phyloP scores from a whole-genome alignment of 2,888 invertebrate species.

The Xylota sylvarum region DNA sequence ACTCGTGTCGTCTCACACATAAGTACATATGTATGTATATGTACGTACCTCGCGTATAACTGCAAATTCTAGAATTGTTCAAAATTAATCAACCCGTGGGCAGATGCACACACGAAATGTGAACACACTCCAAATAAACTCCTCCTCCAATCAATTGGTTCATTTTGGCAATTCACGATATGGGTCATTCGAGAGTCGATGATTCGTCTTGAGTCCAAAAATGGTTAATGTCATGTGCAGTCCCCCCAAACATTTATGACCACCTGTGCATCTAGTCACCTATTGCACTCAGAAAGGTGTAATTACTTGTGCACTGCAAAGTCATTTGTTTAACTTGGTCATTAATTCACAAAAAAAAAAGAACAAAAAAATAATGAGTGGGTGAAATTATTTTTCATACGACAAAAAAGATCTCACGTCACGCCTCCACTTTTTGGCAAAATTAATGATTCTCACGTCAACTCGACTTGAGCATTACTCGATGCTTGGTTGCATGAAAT shows the following conservation, averaged over 20 bases:
- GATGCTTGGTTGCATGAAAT: constrained; percentile 39
- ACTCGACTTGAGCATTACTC: constrained; percentile 55
- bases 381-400: constrained; percentile 18
- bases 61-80: constrained; percentile 49
- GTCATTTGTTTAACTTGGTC: constrained; percentile 58
- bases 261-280: constrained; percentile 50
- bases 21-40: neutral
- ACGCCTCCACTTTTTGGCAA: constrained; percentile 71
- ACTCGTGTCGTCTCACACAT: constrained; percentile 38
- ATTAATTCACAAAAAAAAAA: constrained; percentile 38
- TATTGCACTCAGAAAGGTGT: constrained; percentile 37
- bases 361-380: constrained; percentile 9
- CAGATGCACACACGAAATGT: constrained; percentile 47
- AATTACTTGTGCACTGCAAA: constrained; percentile 34
- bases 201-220: constrained; percentile 37
- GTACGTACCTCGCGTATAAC: constrained; percentile 1
- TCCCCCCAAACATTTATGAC: constrained; percentile 20
- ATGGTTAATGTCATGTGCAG: constrained; percentile 34
- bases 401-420: constrained; percentile 55
- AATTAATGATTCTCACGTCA: constrained; percentile 65
- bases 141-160: constrained; percentile 40
- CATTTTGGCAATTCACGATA: constrained; percentile 46
- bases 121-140: constrained; percentile 37
- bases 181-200: constrained; percentile 50
- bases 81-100: constrained; percentile 68